Conservation (phyloP, 2,888 invertebrate genomes). For the Drymonia ruficornis region DNA sequence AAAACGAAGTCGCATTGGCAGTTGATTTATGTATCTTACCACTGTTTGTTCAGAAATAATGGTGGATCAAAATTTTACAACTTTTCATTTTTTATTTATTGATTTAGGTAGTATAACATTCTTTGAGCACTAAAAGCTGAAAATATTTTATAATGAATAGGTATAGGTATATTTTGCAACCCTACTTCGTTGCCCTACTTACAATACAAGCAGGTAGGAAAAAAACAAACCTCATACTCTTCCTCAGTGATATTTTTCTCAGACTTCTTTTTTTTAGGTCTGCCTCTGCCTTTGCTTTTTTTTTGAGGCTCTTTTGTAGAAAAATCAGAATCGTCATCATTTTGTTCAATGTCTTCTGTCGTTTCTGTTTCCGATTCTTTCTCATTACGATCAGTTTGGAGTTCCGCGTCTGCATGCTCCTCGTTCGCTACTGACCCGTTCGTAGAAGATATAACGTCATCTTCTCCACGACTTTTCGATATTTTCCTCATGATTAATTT, state of each 20-base stretch:
- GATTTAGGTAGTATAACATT: no score
- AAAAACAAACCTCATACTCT: conserved; percentile 80
- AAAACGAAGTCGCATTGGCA: no score
- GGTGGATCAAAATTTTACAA: no score
- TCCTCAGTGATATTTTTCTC: conserved; percentile 62
- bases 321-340: conserved; percentile 48
- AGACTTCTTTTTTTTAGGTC: conserved; percentile 64
- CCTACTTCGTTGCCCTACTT: not conserved
- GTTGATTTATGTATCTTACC: no score
- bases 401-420: conserved; percentile 44
- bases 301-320: conserved; percentile 45
- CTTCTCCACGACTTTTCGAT: conserved; percentile 74
- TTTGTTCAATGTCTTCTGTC: conserved; percentile 42
- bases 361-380: conserved; percentile 44
- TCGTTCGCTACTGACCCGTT: conserved; percentile 69
- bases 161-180: no score
- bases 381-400: conserved; percentile 42
- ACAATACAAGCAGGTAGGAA: not conserved
- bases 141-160: no score
- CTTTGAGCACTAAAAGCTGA: no score
- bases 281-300: conserved; percentile 51
- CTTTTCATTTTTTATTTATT: no score
- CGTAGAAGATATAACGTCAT: conserved; percentile 76
- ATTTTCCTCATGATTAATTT: conserved; percentile 71
- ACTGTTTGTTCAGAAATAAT: no score